These are phyloP conservation scores for Drosophila repletoides DNA, from an alignment of 1,140 invertebrate species.

Conservation along the genomic window DNA sequence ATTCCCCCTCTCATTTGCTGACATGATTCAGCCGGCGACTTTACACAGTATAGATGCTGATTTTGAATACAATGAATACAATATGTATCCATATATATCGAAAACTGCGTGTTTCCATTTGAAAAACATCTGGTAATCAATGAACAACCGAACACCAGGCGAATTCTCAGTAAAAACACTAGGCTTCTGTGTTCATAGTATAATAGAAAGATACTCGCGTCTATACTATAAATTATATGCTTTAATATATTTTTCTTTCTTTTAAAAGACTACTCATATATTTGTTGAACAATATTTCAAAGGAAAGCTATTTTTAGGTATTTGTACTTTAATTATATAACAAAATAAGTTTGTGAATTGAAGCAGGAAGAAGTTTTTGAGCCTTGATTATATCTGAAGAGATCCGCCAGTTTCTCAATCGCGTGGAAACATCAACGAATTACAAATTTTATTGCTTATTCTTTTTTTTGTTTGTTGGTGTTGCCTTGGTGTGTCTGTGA, in stretches of 20 bases:
- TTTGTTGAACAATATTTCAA: neutral
- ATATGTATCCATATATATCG: conserved; percentile 11
- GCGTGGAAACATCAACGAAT: conserved; percentile 41
- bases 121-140: conserved; percentile 72
- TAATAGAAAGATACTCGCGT: no score
- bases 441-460: conserved; percentile 45
- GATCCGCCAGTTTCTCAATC: conserved; percentile 14
- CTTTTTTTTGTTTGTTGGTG: conserved; percentile 25
- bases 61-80: neutral
- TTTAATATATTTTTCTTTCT: no score
- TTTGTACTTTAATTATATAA: neutral
- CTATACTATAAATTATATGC: no score
- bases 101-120: conserved; percentile 45
- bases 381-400: neutral
- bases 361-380: neutral
- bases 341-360: neutral
- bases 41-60: no score
- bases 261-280: no score
- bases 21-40: conserved; percentile 16
- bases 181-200: no score
- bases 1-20: conserved; percentile 5
- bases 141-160: conserved; percentile 34
- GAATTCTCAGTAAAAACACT: no score
- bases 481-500: conserved; percentile 30
- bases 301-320: neutral